Base-by-base conservation (phyloP, 2,113 vertebrate species). In the Cyprinodon variegatus region DNA sequence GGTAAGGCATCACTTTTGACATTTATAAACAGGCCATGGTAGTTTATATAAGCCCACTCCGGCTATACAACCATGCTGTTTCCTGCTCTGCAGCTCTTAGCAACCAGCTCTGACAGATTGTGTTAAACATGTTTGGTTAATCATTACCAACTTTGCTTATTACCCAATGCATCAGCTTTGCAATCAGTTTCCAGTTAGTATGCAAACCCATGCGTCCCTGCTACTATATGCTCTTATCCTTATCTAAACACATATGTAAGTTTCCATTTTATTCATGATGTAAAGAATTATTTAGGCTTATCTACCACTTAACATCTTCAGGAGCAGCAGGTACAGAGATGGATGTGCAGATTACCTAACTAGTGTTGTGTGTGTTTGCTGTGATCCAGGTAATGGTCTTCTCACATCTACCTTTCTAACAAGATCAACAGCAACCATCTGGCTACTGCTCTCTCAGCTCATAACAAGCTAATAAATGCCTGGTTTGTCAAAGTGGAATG, bases 361-460 rank as follows among this genome's bases (percentile, higher is more conserved):
- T 14, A 57, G 50, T 57, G 50, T 64, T 72, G 57, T 65, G 72
- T 38, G 22, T 77, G 72, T 92, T 93, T 93, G 86, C 86, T 85
- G 81, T 85, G 85, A 74, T 83, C 74, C 78, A 87, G 89, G 85
- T 92, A 93, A 94, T 93, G 87, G 89, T 75, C 84, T 81, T 89
- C 89, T 91, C 80, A 80, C 80, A 84, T 93, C 82, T 71, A 90
- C 87, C 78, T 89, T 88, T 83, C 76, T 89, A 88, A 92, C 86
- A 89, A 90, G 90, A 91, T 91, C 88, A 94, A 94, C 93, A 94
- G 84, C 79, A 77, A 86, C 92, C 92, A 93, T 92, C 93, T 94
- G 93, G 89, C 90, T 90, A 79, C 87, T 38, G 77, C 83, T 78
- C 84, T 81, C 83, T 83, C 70, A 68, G 78, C 68, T 83, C 78